Base-by-base conservation (phyloP, 2,113 vertebrate genomes). In the Ammospiza nelsoni region DNA sequence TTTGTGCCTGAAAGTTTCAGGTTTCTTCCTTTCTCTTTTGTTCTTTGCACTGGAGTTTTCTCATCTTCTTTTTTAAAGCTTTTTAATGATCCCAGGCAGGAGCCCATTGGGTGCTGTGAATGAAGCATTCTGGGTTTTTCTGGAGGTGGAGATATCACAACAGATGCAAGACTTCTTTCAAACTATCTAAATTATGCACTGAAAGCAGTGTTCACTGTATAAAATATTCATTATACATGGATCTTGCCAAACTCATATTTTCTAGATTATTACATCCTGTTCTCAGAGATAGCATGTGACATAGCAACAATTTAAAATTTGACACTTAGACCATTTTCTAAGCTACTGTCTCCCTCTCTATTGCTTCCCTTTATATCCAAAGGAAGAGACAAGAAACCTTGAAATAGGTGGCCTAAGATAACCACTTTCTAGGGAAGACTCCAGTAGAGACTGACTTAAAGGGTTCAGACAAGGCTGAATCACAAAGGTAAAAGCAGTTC, bases 111-210 rank as follows among this genome's bases (percentile, higher is more conserved):
- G 11, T 87, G 52, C 28, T 65, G 57, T 57, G 54, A 75, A 90
- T 21, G 66, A 75, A 90, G 52, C 29, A 59, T 95, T 78, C 86
- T 96, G 86, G 59, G 52, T 46, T 93, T 95, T 92, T 94, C 92
- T 93, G 83, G 83, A 89, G 80, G 86, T 79, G 72, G 80, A 89
- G 51, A 72, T 95, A 91, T 62, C 92, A 92, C 86, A 93, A 74
- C 92, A 96, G 91, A 92, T 96, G 78, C 61, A 86, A 84, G 92
- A 51, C 72, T 96, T 81, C 76, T 96, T 93, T 84, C 71, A 83
- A 94, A 92, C 83, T 94, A 41, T 74, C 43, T 93, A 92, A 96
- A 89, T 92, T 92, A 94, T 95, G 92, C 89, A 92, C 57, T 71
- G 68, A 89, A 97, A 86, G 61, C 39, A 59, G 59, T 67, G 46